Evolutionary conservation across 2,888 invertebrate species (phyloP), one percentile per base, ranked within the genome.

Genomic region (Drosophila falleni): DNA sequence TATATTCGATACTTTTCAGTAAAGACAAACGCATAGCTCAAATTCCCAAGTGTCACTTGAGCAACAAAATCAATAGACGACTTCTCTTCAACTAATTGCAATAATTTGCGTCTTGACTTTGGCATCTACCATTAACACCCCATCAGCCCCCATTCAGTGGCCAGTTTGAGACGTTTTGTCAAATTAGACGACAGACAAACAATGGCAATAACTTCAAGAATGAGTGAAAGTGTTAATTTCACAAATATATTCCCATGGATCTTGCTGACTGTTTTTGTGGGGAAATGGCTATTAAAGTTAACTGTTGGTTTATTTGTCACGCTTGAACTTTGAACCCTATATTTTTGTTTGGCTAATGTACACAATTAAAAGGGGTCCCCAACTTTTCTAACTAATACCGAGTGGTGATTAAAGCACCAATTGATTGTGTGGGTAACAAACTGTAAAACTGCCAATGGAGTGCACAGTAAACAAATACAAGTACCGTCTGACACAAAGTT

Each of bases 241-340:
- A 75, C 71, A 83, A 71, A 84, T 80, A 82, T 75, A 72, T 71
- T 65, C 54, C 46, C 54, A 50, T 37, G 49, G 46, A 62, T 53
- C 23, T 39, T 33, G 41, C 31, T 46, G 26, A 1, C 23, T 42
- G 41, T 15, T 50, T 23, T 19, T 49, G 31, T 49, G 31, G 50
- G 42, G 50, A 80, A 80, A 72, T 74, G 84, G 68, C 89, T 87
- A 72, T 70, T 71, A 74, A 73, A 84, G 71, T 78, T 83, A 87
- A 84, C 80, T 84, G 89, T 80, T 87, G 72, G 87, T 74, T 80
- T 89, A 83, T 89, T 83, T 89, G 83, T 89, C 81, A 87, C 71
- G 87, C 84, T 87, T 68, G 89, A 83, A 83, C 83, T 89, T 83
- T 89, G 83, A 83, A 83, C 83, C 78, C 78, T 49, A 50, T 80